A percentile compares a stretch with the other conserved stretches of the same genome.
Conservation (phyloP, 2,113 vertebrate species). For the Panthera uncia region DNA sequence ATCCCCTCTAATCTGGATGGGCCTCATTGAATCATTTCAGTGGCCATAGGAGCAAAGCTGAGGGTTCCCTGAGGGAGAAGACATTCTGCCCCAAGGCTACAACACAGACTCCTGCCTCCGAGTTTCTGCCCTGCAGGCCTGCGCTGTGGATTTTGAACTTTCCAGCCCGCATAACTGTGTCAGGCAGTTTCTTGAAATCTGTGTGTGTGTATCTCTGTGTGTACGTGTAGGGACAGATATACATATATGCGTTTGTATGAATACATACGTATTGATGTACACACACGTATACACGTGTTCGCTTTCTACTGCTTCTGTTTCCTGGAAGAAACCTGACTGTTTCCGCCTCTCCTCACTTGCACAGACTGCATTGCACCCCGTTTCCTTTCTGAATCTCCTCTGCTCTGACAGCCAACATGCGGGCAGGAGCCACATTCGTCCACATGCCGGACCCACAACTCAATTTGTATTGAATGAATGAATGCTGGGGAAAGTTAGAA, state of each 20-base stretch:
- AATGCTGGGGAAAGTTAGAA: not conserved
- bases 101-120: not conserved
- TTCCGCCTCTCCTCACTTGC: accelerated
- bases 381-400: not conserved
- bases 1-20: not conserved
- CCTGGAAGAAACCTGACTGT: not conserved
- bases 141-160: not conserved
- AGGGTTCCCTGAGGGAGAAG: not conserved
- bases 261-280: not conserved
- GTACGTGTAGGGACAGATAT: not conserved
- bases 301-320: not conserved
- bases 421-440: not conserved
- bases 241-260: not conserved
- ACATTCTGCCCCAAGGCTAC: not conserved
- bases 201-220: not conserved
- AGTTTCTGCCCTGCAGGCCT: not conserved
- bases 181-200: not conserved
- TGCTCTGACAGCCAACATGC: not conserved
- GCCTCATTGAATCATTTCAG: not conserved
- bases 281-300: not conserved
- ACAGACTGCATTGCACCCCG: accelerated
- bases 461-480: not conserved
- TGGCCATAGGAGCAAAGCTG: not conserved
- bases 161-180: accelerated
- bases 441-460: not conserved